phyloP scores from a whole-genome alignment of 2,797 vertebrate genomes.

The Hybognathus amarus region DNA sequence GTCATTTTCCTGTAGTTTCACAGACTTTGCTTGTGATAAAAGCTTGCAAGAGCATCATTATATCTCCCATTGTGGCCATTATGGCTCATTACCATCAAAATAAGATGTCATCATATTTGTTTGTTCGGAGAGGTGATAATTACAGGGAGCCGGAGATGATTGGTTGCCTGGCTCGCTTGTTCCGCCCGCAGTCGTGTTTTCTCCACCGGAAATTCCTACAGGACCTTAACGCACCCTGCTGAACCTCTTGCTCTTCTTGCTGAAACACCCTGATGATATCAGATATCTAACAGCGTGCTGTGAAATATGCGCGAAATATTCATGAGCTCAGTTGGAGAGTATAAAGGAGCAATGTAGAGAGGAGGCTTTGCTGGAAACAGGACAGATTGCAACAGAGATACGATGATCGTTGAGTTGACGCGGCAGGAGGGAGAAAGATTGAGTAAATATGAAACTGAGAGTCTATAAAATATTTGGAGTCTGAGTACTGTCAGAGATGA shows the following conservation, averaged over 20 bases:
- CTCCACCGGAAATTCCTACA: slow-evolving; percentile 43
- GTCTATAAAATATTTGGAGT: slow-evolving; percentile 32
- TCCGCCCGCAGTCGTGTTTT: slow-evolving; percentile 14
- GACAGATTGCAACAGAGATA: slow-evolving; percentile 45
- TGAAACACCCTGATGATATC: slow-evolving; percentile 54
- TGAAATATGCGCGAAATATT: slow-evolving; percentile 61
- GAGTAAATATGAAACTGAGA: slow-evolving; percentile 18
- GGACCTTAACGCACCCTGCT: slow-evolving; percentile 40
- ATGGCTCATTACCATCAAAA: slow-evolving; percentile 62
- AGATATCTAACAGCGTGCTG: slow-evolving; percentile 39
- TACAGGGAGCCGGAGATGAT: slow-evolving; percentile 43
- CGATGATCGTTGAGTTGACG: slow-evolving; percentile 45
- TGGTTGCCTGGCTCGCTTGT: slow-evolving; percentile 28
- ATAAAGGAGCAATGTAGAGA: slow-evolving; percentile 46
- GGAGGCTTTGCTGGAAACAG: slow-evolving; percentile 39
- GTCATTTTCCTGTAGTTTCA: slow-evolving; percentile 34
- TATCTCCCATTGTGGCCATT: slow-evolving; percentile 57
- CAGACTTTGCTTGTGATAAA: slow-evolving; percentile 39
- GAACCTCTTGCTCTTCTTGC: slow-evolving; percentile 40
- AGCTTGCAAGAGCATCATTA: slow-evolving; percentile 51
- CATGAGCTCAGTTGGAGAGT: slow-evolving; percentile 57
- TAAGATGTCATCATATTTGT: slow-evolving; percentile 61
- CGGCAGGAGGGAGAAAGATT: slow-evolving; percentile 21
- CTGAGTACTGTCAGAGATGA: slow-evolving; percentile 71
- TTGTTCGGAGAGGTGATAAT: slow-evolving; percentile 61